Base-by-base conservation (phyloP, 2,113 vertebrate species). In the Ameiurus melas region DNA sequence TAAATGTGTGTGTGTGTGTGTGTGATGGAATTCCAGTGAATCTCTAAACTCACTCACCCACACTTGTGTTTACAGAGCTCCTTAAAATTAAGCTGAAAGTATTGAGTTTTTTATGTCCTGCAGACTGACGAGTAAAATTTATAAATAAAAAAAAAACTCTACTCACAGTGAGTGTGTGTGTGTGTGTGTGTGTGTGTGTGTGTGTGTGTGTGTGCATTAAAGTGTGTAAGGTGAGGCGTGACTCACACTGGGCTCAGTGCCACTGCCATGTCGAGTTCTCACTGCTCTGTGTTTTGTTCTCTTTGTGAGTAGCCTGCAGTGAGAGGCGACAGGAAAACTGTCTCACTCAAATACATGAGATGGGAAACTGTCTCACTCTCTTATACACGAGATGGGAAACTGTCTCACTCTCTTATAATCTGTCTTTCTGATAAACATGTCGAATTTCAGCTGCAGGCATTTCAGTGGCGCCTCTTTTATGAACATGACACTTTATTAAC, bases 1-100 rank as follows among this genome's bases (percentile, higher is more conserved):
- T 89, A 93, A 94, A 95, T 94, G 2, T 90, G 89, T 64, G 57
- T 64, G 25, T 8, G 84, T 33, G 77, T 86, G 87, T 83, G 91
- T 92, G 92, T 92, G 55, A 16, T 25, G 27, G 19, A 82, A 47
- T 78, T 47, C 75, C 75, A 47, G 4, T 0, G 71, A 20, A 30
- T 55, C 64, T 66, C 27, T 27, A 60, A 60, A 60, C 64, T 14
- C 64, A 30, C 66, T 17, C 14, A 68, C 64, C 5, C 20, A 64
- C 62, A 62, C 58, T 5, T 57, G 2, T 60, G 25, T 60, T 22
- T 22, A 25, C 58, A 60, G 20, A 60, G 58, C 58, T 58, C 57
- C 57, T 60, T 9, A 8, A 20, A 60, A 60, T 60, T 22, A 60
- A 60, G 4, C 58, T 60, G 58, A 60, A 60, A 22, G 58, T 60